Evolutionary conservation across 2,113 vertebrate species (phyloP), one percentile per base, ranked within the genome.

Genomic region (Tychaedon coryphoeus): DNA sequence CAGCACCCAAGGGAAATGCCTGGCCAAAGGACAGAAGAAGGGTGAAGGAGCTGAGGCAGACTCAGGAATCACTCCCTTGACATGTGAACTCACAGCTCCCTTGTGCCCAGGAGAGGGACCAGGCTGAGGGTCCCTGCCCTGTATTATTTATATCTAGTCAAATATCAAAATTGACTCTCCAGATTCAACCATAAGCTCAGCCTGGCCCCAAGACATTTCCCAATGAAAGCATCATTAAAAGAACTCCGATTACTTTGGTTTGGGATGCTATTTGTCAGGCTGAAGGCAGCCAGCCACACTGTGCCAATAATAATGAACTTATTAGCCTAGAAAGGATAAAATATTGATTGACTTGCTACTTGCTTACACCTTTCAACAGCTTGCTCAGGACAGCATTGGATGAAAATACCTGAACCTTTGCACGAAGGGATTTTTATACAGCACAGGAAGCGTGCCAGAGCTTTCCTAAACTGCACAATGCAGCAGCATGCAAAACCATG

Each of bases 41-140:
- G 12, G 13, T 4, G 1, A 72, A 51, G 4, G 40, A 81, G 18
- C 26, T 14, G 29, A 65, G 28, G 24, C 43, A 67, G 33, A 13
- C 29, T 34, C 67, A 11, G 11, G 34, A 76, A 60, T 45, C 14
- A 3, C 60, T 25, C 33, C 14, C 31, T 1, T 13, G 31, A 18
- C 19, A 48, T 0, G 0, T 6, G 3, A 5, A 2, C n/a, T 50
- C 62, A 3, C 14, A 4, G 9, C 19, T 76, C 57, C 53, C 71
- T 9, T 28, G 33, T 36, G 34, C 31, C 47, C 34, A 33, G 33
- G 5, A 48, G 5, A 62, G n/a, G 10, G 25, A 51, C 4, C 28
- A 26, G 42, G 24, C 19, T 14, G 20, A 42, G 13, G 14, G 31
- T 20, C 19, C n/a, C 33, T 75, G 47, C 13, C 53, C 61, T 36